Evolutionary conservation across 2,113 vertebrate species (phyloP), one percentile per base, ranked within the genome.

Genomic region (Hippocampus zosterae): DNA sequence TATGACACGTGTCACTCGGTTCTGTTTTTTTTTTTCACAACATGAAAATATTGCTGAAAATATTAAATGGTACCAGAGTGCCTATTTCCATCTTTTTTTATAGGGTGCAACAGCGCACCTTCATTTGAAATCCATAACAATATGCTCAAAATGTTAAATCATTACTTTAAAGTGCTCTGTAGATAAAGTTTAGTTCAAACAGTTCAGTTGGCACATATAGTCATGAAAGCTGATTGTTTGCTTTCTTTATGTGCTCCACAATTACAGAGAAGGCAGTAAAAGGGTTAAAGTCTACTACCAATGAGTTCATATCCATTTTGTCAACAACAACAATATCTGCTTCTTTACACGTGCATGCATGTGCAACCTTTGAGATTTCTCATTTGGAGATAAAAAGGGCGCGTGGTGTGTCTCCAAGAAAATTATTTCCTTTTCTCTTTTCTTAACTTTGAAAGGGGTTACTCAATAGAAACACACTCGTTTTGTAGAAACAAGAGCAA

Each of bases 321-420:
- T 48, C 8, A 29, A 67, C 33, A 37, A 1, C 5, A 37, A 7
- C 23, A 53, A 63, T 55, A 67, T 11, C 18, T 73, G 77, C 76
- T 73, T 64, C 21, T 55, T 55, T 2, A 55, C 52, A 55, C 52
- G 52, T 72, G 50, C 42, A 68, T 65, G 79, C 68, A 67, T 68
- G 29, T 83, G 81, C 67, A 84, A 81, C 88, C 79, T 92, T 92
- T 85, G 88, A 48, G 77, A 77, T 72, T 73, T 40, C 68, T 80
- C 65, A 37, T 53, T 62, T 29, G 69, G 42, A 81, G 86, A 90
- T 83, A 85, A 90, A 72, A 41, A 52, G 70, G 23, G 62, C 50
- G 44, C 65, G 68, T 15, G 25, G 68, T 27, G 15, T 29, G 6
- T 16, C 23, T 0, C 19, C 61, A 42, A 44, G 53, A 60, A 73